A percentile compares a stretch with the other conserved stretches of the same genome.
Conservation (phyloP, 2,797 vertebrate species). For the Xyrichtys novacula region DNA sequence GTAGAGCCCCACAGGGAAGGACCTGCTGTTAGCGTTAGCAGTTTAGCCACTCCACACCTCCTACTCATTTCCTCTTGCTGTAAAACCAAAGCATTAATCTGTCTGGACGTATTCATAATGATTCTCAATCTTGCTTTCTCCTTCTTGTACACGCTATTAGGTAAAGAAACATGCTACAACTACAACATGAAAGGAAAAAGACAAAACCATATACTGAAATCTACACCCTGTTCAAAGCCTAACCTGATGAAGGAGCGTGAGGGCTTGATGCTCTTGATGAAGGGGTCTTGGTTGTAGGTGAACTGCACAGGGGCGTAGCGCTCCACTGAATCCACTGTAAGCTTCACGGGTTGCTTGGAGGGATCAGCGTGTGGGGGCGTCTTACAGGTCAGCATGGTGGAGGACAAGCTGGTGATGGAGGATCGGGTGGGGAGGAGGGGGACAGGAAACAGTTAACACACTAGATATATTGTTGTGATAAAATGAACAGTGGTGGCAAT, state of each 20-base stretch:
- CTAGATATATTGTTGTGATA: constrained; percentile 20
- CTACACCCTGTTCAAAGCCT: background rate
- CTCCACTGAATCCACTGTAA: constrained; percentile 90
- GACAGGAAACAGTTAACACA: constrained; percentile 22
- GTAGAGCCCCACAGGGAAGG: constrained; percentile 60
- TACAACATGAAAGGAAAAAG: constrained; percentile 6
- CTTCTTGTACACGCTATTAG: background rate
- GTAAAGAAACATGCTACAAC: background rate
- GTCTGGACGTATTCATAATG: constrained; percentile 26
- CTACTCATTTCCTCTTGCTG: constrained; percentile 66
- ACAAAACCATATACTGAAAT: constrained; percentile 2
- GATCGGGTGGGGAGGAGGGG: background rate
- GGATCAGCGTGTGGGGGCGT: constrained; percentile 86
- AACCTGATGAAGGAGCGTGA: constrained; percentile 95
- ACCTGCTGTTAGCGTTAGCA: constrained; percentile 71
- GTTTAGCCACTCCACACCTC: constrained; percentile 67
- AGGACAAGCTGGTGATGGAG: constrained; percentile 77
- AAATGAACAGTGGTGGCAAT: constrained; percentile 12
- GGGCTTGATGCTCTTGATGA: constrained; percentile 92
- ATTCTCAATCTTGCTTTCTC: background rate
- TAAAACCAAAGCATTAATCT: constrained; percentile 51
- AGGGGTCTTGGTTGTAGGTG: constrained; percentile 92
- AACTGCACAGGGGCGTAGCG: constrained; percentile 80
- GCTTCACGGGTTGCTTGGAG: constrained; percentile 83
- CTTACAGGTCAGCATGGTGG: constrained; percentile 87